Percentiles rank a stretch among this genome's conserved stretches.
Conservation (phyloP, 1,140 invertebrate species). For the Cydia pomonella region DNA sequence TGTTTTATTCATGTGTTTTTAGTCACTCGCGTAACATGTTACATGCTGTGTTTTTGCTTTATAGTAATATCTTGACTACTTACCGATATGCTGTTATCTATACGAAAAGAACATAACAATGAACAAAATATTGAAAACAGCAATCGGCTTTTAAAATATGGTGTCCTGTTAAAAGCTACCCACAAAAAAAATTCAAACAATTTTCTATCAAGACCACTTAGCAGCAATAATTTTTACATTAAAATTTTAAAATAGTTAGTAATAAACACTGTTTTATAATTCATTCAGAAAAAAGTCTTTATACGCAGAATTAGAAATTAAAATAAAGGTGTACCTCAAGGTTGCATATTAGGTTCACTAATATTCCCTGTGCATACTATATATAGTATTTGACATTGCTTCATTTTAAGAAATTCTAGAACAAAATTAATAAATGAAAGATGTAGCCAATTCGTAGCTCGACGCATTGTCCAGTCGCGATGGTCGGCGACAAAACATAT, state of each 20-base stretch:
- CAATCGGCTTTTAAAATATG: neutral
- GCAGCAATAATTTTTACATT: neutral
- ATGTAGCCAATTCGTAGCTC: neutral
- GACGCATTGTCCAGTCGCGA: conserved; percentile 9
- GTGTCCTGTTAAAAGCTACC: neutral
- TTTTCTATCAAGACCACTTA: neutral
- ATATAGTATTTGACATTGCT: neutral
- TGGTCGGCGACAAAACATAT: conserved; percentile 20
- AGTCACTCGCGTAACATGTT: no score
- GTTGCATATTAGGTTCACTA: neutral
- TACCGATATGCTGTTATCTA: no score
- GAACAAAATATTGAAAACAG: no score
- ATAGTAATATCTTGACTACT: no score
- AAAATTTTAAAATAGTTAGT: neutral
- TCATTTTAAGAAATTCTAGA: no score
- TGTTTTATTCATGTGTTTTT: no score
- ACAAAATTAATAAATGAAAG: neutral
- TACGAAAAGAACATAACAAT: no score
- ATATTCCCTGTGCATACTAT: neutral
- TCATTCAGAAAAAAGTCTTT: neutral
- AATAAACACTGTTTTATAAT: neutral
- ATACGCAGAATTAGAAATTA: neutral
- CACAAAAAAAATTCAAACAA: neutral
- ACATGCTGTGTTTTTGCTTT: no score
- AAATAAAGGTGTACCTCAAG: neutral